Evolutionary conservation across 2,797 vertebrate species (phyloP).

Genomic region (Benthosema pterotum): DNA sequence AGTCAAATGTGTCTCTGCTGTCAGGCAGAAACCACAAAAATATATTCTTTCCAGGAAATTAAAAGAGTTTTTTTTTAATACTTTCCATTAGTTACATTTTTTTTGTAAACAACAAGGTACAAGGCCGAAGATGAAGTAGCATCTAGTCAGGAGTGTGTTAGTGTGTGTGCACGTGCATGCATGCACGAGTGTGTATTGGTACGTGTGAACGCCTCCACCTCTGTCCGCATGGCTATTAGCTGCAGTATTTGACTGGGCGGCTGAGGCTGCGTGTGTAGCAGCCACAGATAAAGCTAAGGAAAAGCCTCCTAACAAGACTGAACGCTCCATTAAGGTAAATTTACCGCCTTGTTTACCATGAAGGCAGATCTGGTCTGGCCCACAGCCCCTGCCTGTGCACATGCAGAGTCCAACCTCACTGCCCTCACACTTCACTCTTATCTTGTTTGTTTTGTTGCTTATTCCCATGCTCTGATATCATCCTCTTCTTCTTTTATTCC

Average conservation of each 20-base stretch:
- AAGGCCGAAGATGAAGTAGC: no score
- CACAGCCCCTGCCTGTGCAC: no score
- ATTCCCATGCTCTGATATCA: not conserved
- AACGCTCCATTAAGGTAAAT: conserved; percentile 5
- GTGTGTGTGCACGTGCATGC: not conserved
- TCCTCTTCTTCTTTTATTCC: not conserved
- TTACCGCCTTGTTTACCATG: conserved; percentile 12
- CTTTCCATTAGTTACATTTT: no score
- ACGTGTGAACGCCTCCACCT: not conserved
- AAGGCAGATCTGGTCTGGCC: not conserved
- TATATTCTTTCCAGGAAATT: no score
- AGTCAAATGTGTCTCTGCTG: no score
- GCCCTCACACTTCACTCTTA: not conserved
- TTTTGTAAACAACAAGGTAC: no score
- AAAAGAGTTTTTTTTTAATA: no score
- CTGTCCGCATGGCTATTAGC: not conserved
- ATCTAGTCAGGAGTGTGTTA: not conserved
- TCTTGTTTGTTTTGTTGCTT: not conserved
- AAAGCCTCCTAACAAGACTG: not conserved
- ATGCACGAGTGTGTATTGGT: not conserved
- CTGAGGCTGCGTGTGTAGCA: not conserved
- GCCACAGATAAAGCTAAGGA: conserved; percentile 9
- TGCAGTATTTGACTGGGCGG: conserved; percentile 14
- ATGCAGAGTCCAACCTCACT: not conserved
- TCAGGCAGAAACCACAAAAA: no score